These are phyloP conservation scores for Danio kyathit DNA, from an alignment of 2,797 vertebrate genomes.

Conservation along the genomic window DNA sequence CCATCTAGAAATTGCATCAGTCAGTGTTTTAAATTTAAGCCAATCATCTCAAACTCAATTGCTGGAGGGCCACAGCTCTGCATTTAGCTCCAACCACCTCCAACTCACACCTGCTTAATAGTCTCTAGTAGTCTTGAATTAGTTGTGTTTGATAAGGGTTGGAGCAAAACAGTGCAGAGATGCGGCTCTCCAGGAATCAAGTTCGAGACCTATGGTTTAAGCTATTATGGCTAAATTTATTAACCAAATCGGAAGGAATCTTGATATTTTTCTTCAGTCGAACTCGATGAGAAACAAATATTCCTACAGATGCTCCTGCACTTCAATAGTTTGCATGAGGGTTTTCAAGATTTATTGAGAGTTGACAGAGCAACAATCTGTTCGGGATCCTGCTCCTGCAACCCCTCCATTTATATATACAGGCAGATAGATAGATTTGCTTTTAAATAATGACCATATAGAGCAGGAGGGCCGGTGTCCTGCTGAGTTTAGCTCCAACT, in stretches of 20 bases:
- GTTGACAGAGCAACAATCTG: slow-evolving; percentile 20
- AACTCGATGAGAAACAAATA: neutral
- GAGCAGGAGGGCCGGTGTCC: too few species aligned
- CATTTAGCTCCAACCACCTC: too few species aligned
- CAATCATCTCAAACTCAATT: too few species aligned
- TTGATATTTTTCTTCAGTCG: too few species aligned
- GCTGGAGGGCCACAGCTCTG: too few species aligned
- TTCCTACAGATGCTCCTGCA: neutral
- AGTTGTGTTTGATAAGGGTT: too few species aligned
- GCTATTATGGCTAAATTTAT: neutral
- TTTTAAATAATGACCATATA: slow-evolving; percentile 25
- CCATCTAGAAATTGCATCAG: neutral
- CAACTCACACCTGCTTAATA: too few species aligned
- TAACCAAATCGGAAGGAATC: neutral
- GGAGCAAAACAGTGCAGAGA: too few species aligned
- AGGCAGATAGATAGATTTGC: neutral
- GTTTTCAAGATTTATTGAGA: slow-evolving; percentile 27
- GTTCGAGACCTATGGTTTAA: too few species aligned
- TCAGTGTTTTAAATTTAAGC: neutral
- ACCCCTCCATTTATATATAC: slow-evolving; percentile 1
- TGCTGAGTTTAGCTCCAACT: too few species aligned
- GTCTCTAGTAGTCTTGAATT: too few species aligned
- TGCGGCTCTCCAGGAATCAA: too few species aligned
- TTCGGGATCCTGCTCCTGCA: neutral
- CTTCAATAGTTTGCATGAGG: slow-evolving; percentile 4